Evolutionary conservation across 2,797 vertebrate genomes (phyloP), one percentile per base, ranked within the genome.

Genomic region (Trachurus trachurus): DNA sequence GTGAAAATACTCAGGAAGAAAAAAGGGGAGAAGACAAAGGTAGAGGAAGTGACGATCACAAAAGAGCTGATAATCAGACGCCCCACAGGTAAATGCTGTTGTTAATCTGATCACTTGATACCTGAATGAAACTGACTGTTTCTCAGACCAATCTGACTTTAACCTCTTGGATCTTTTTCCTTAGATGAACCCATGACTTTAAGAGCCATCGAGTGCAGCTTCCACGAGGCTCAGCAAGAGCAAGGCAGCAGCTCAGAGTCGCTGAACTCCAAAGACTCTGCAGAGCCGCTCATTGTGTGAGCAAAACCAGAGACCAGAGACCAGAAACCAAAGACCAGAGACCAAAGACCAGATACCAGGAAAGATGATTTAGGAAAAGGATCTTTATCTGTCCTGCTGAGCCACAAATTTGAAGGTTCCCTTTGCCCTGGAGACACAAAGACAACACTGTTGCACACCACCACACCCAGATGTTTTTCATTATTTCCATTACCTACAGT

Each of bases 221-320:
- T 95, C 61, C 97, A 95, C 9, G 95, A 91, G 39, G 97, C 98
- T 0, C 93, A 98, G 76, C 97, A 98, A 67, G 98, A 99, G 59
- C 94, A 97, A 71, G 97, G 97, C 8, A 95, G 93, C 82, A 87
- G 93, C 87, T 88, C 88, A 0, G 94, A 94, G 10, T 90, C 90
- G 0, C 84, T 95, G 17, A 59, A 22, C 42, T 90, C 92, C 3
- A 86, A 92, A n/a, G 86, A 88, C 39, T 90, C 94, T 0, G 62
- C 86, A 12, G 56, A 71, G 1, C 91, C 80, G 53, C 90, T 95
- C 44, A 78, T 94, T 4, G 71, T 67, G 34, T 95, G 81, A 95
- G 7, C 6, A 2, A 7, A 5, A 34, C 31, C 31, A 26, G 3
- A 17, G 34, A 57, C 34, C 4, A 42, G 13, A 17, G 34, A 57